Conservation (phyloP, 2,797 vertebrate genomes). For the Acanthopagrus latus region DNA sequence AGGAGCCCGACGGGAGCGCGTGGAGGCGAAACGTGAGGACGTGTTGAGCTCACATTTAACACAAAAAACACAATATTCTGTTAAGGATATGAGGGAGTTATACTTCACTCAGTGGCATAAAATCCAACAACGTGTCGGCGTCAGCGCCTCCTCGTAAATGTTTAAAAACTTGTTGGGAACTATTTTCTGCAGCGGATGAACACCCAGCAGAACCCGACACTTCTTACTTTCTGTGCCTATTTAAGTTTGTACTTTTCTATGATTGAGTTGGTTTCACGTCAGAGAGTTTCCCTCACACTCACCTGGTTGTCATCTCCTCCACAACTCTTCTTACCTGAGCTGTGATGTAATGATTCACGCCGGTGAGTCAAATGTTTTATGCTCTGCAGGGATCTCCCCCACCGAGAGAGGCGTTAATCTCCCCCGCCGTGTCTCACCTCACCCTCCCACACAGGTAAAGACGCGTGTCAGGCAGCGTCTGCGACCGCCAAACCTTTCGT, state of each 20-base stretch:
- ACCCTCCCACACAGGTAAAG: not conserved
- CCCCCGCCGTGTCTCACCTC: not conserved
- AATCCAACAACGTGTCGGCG: not conserved
- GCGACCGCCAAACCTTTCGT: not conserved
- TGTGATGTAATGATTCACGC: not conserved
- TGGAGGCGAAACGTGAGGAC: constrained; percentile 14
- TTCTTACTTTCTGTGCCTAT: not conserved
- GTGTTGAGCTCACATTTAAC: not conserved
- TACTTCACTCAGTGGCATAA: not conserved
- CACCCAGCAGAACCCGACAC: not conserved
- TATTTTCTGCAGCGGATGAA: not conserved
- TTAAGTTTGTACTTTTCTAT: not conserved
- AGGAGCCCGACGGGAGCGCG: constrained; percentile 26
- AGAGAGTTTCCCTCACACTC: not conserved
- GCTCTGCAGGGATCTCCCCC: constrained; percentile 1
- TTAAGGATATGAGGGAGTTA: not conserved
- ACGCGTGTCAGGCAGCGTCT: not conserved
- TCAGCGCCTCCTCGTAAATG: not conserved
- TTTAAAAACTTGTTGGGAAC: too few species aligned
- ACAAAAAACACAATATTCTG: not conserved
- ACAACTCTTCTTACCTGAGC: not conserved
- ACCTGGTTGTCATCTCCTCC: not conserved
- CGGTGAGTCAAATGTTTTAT: constrained; percentile 2
- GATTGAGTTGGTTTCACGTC: constrained; percentile 8
- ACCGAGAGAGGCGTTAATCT: not conserved